Percentiles rank a stretch among this genome's conserved stretches.
Evolutionary conservation across 2,888 invertebrate species (phyloP).

Genomic region (Yponomeuta sedellus): DNA sequence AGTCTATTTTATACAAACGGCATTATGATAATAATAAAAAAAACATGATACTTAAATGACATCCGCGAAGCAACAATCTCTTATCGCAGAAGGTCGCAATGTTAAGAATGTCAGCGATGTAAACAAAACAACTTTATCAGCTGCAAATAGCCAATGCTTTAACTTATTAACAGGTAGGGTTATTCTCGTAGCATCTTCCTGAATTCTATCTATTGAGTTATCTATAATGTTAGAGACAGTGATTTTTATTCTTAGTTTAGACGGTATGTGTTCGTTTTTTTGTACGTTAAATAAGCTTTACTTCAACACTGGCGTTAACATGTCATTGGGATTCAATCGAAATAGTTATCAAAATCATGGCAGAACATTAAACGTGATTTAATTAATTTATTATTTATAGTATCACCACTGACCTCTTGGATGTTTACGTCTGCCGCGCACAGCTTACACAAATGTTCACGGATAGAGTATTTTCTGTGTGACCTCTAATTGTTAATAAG

Average conservation of each 20-base stretch:
- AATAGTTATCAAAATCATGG: neutral
- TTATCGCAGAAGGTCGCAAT: conserved; percentile 29
- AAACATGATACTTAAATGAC: conserved; percentile 26
- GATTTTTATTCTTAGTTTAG: too few relatives aligned
- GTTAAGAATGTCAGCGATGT: conserved; percentile 5
- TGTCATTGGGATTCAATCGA: neutral
- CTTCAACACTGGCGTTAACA: neutral
- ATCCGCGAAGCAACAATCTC: conserved; percentile 53
- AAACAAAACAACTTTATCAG: conserved; percentile 10
- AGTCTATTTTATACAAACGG: neutral
- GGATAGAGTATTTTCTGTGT: conserved; percentile 29
- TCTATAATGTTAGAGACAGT: neutral
- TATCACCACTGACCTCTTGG: conserved; percentile 33
- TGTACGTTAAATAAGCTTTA: too few relatives aligned
- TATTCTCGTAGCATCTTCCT: neutral
- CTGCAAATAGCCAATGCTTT: neutral
- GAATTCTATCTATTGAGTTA: neutral
- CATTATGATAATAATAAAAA: conserved; percentile 16
- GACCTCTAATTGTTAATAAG: neutral
- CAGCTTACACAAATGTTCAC: conserved; percentile 33
- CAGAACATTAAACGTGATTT: neutral
- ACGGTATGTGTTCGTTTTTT: too few relatives aligned
- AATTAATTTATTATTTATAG: conserved; percentile 3
- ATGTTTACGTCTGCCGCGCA: conserved; percentile 39
- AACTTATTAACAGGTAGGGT: neutral